Evolutionary conservation across 2,888 invertebrate genomes (phyloP), one percentile per base, ranked within the genome.

Genomic region (Melipona beecheii): DNA sequence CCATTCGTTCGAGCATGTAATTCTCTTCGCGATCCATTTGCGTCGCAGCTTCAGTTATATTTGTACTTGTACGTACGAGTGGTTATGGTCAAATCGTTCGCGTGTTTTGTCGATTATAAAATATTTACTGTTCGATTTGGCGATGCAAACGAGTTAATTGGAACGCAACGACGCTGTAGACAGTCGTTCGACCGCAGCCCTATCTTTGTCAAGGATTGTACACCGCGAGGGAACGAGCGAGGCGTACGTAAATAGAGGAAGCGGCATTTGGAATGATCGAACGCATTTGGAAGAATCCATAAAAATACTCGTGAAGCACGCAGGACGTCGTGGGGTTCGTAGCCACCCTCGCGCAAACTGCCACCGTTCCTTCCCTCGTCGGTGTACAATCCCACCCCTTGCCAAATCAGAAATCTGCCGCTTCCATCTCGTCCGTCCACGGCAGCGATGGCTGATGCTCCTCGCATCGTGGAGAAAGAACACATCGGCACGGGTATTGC

Each of bases 321-420:
- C 50, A 31, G 62, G 43, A 54, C 49, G 73, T 65, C 78, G 85
- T 75, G 80, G 89, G 89, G 87, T 88, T 88, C 86, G 68, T 69
- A 78, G 88, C 85, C 89, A 90, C 91, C 90, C 91, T 91, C 90
- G 87, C 89, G 31, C 43, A 83, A 83, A 81, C 72, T 71, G 66
- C 66, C 83, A 43, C 69, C 17, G 60, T 56, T 82, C 81, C 60
- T 74, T 66, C 86, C 87, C 86, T 31, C 86, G 65, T 76, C 81
- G 75, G 15, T 70, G 77, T 68, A 68, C 75, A 73, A 87, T 70
- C 86, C 90, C 91, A 91, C 90, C 91, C 91, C 89, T 90, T 89
- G 89, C 87, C 91, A 89, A 91, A 92, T 92, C 91, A 91, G 89
- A 89, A 91, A 89, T 89, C 90, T 89, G 87, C 89, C 86, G 86